Base-by-base conservation (phyloP, 2,797 vertebrate genomes). In the Macropus fuliginosus region DNA sequence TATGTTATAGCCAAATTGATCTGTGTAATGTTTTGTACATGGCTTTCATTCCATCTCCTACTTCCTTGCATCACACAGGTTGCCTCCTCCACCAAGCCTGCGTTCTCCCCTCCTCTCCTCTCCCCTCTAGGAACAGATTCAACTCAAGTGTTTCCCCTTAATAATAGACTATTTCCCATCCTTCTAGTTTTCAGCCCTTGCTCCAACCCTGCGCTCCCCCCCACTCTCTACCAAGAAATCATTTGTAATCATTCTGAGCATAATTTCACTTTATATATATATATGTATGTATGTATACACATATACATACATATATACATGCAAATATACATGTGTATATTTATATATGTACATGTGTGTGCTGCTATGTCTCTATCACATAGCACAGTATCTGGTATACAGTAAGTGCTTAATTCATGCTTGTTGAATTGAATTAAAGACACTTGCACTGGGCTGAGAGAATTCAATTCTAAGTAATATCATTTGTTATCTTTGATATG, bases 171-270 rank as follows among this genome's bases (percentile, higher is more conserved):
- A 54, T 0, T 0, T 3, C 4, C 29, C 2, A 0, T 6, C 28
- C 9, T 87, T 28, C 10, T 46, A 81, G 0, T 46, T 24, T n/a
- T 46, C 18, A 40, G 66, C 12, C n/a, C n/a, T 81, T 46, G 66
- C 18, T 40, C 66, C 66, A 40, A 8, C 18, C 34, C 55, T 34
- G 4, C 40, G 2, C 50, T 31, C 34, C 21, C 93, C 40, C n/a
- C 31, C 0, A 40, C 29, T 54, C 55, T 0, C 0, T 13, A 46
- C 56, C 0, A 13, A 0, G 0, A 0, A 0, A 87, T 91, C 56
- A 13, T 24, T 87, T 46, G 74, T 27, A 27, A 29, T 10, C 1
- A 66, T 29, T n/a, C 55, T 28, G 8, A 14, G 50, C 54, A 21
- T 66, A 29, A 81, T 56, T 31, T 62, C 89, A 92, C 11, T 21